Percentiles rank a stretch among this genome's conserved stretches.
phyloP scores from a whole-genome alignment of 2,888 invertebrate genomes.

The Eupithecia tripunctaria region DNA sequence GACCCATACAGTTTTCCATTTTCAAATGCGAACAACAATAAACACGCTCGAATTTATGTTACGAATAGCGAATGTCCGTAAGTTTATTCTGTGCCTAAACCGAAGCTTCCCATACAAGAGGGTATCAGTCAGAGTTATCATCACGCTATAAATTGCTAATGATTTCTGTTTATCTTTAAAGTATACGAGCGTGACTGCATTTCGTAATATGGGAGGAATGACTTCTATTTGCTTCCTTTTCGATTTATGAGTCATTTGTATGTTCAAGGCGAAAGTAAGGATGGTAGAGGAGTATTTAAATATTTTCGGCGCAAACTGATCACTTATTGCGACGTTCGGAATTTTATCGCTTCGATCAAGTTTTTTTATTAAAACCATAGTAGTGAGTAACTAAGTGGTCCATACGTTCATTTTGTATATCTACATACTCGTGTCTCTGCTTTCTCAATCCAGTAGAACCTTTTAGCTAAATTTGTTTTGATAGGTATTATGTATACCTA shows the following conservation, averaged over 20 bases:
- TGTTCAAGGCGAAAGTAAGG: neutral
- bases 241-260: slow-evolving; percentile 1
- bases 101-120: slow-evolving; percentile 36
- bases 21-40: neutral
- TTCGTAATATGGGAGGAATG: slow-evolving; percentile 46
- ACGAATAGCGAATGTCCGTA: neutral
- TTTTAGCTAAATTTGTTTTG: neutral
- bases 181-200: slow-evolving; percentile 52
- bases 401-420: neutral
- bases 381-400: neutral
- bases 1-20: neutral
- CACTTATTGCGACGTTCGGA: neutral
- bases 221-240: slow-evolving; percentile 23
- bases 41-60: neutral
- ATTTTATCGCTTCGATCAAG: neutral
- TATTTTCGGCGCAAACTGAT: neutral
- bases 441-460: neutral
- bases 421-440: neutral
- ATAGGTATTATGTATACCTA: neutral
- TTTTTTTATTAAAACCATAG: neutral
- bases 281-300: neutral
- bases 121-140: slow-evolving; percentile 50
- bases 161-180: slow-evolving; percentile 45
- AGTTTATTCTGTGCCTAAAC: neutral
- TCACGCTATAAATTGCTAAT: slow-evolving; percentile 52